A percentile compares a stretch with the other conserved stretches of the same genome.
Evolutionary conservation across 1,140 invertebrate species (phyloP).

Genomic region (Elymnias hypermnestra): DNA sequence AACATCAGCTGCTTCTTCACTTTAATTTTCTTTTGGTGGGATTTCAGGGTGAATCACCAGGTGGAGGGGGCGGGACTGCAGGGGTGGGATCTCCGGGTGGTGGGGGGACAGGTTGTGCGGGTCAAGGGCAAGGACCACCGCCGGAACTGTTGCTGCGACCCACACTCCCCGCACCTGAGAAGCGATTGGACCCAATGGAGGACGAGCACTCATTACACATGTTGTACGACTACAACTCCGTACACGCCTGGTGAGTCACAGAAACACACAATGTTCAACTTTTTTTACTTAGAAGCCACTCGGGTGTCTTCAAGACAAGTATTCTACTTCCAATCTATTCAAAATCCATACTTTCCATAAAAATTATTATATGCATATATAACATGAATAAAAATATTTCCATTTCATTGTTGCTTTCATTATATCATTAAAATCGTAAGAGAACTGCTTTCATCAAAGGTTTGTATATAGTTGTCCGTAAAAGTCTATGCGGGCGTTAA

Average conservation of each 20-base stretch:
- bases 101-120: constrained; percentile 22
- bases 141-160: constrained; percentile 80
- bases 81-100: not conserved
- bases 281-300: not conserved
- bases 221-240: constrained; percentile 91
- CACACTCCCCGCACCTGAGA: constrained; percentile 35
- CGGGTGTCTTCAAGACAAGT: no score
- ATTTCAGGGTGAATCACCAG: constrained; percentile 25
- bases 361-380: no score
- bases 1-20: no score
- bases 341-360: no score
- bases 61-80: not conserved
- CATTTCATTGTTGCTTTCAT: no score
- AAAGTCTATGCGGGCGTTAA: no score
- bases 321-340: no score
- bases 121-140: constrained; percentile 30
- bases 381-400: no score
- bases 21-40: no score
- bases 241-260: constrained; percentile 86
- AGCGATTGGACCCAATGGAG: constrained; percentile 82
- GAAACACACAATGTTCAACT: not conserved
- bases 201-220: constrained; percentile 88
- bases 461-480: no score
- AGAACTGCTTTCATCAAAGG: no score
- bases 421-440: no score